Conservation (phyloP, 2,797 vertebrate species). For the Microcaecilia unicolor region DNA sequence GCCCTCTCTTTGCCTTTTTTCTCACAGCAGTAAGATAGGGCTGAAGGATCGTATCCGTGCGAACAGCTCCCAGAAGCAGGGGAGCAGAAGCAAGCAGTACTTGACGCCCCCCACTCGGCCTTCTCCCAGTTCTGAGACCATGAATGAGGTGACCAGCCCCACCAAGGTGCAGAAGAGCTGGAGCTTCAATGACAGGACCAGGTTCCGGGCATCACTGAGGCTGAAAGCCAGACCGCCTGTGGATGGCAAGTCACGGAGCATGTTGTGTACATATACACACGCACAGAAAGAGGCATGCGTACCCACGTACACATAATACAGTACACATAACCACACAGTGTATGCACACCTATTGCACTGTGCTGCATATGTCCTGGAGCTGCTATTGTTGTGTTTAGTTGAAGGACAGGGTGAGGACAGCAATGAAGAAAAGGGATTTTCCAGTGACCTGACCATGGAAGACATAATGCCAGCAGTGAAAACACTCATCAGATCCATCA, state of each 20-base stretch:
- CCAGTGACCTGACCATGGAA: constrained; percentile 81
- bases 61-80: constrained; percentile 73
- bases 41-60: constrained; percentile 90
- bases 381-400: too few relatives aligned
- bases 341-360: background rate
- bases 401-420: constrained; percentile 77
- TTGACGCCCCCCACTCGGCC: constrained; percentile 56
- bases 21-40: constrained; percentile 72
- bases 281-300: too few relatives aligned
- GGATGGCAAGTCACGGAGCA: constrained; percentile 55
- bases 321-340: too few relatives aligned
- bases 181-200: constrained; percentile 94
- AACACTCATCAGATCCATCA: constrained; percentile 84
- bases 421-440: constrained; percentile 77
- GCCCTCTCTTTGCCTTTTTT: background rate
- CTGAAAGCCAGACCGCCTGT: constrained; percentile 70
- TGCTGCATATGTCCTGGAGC: too few relatives aligned
- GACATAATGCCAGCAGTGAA: constrained; percentile 94
- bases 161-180: constrained; percentile 95
- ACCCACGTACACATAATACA: too few relatives aligned
- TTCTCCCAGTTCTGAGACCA: constrained; percentile 81
- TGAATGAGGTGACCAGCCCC: constrained; percentile 71
- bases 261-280: too few relatives aligned
- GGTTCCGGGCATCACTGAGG: constrained; percentile 87
- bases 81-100: constrained; percentile 66